Evolutionary conservation across 1,140 invertebrate species (phyloP).

Genomic region (Drosophila kohkoa): DNA sequence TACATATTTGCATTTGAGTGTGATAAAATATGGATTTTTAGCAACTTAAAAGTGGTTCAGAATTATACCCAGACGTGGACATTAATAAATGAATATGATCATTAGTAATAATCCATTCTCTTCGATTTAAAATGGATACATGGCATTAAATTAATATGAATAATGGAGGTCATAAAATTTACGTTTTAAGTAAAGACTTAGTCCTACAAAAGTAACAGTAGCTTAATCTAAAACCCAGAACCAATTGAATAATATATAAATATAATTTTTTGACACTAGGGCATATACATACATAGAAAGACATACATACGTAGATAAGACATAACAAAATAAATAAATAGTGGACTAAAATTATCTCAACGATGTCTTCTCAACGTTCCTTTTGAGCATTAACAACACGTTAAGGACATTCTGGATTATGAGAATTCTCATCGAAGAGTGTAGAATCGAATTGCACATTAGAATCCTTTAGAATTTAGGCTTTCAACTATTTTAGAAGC

Average conservation of each 20-base stretch:
- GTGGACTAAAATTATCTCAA: background rate
- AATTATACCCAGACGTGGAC: background rate
- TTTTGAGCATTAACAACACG: background rate
- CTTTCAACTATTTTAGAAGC: slow-evolving; percentile 25
- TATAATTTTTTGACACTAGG: slow-evolving; percentile 31
- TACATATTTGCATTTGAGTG: too few relatives aligned
- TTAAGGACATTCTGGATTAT: background rate
- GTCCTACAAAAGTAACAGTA: slow-evolving; percentile 19
- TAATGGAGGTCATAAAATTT: slow-evolving; percentile 42
- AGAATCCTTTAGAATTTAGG: slow-evolving; percentile 20
- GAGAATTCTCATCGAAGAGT: background rate
- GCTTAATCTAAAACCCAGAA: slow-evolving; percentile 42
- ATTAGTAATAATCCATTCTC: background rate
- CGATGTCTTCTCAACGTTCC: background rate
- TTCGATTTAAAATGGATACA: background rate
- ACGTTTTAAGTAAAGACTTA: slow-evolving; percentile 43
- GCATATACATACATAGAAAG: background rate
- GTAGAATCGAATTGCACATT: slow-evolving; percentile 26
- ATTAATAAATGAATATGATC: background rate
- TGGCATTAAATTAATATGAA: background rate
- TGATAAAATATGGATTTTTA: too few relatives aligned
- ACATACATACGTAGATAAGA: slow-evolving; percentile 9
- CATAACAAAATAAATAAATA: slow-evolving; percentile 5
- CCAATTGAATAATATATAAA: slow-evolving; percentile 34
- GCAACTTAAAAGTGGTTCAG: too few relatives aligned